A percentile compares a stretch with the other conserved stretches of the same genome.
Conservation (phyloP, 2,113 vertebrate genomes). For the Rhabdomys dilectus region DNA sequence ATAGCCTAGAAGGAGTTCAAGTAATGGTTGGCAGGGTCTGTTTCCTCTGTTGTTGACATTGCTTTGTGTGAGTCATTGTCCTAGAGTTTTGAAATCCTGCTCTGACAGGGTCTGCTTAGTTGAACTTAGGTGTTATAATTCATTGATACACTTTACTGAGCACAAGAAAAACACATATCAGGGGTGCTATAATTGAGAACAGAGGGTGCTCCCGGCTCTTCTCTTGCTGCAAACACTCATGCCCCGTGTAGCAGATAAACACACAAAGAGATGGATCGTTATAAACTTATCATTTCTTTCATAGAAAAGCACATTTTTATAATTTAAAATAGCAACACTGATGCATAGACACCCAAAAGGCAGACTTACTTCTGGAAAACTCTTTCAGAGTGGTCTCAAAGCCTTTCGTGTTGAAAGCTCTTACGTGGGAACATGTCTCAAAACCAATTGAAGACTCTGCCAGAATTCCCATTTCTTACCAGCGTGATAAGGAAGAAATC, state of each 20-base stretch:
- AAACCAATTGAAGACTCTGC: not conserved
- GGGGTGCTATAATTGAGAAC: not conserved
- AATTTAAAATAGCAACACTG: constrained; percentile 12
- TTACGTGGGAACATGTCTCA: not conserved
- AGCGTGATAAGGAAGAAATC: constrained; percentile 15
- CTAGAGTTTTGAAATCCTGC: not conserved
- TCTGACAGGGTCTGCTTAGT: not conserved
- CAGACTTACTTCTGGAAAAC: not conserved
- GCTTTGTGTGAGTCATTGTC: not conserved
- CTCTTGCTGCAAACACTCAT: not conserved
- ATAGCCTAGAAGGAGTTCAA: not conserved
- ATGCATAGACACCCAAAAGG: not conserved
- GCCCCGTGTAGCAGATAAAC: too few species aligned
- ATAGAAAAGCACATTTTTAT: not conserved
- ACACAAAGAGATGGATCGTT: not conserved
- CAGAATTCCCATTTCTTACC: not conserved
- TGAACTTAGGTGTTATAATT: not conserved
- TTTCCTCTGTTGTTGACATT: not conserved
- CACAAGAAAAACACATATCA: not conserved
- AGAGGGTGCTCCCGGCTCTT: not conserved
- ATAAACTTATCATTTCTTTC: not conserved
- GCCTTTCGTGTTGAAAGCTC: not conserved
- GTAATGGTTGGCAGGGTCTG: not conserved
- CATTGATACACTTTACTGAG: not conserved
- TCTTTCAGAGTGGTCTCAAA: not conserved